These are phyloP conservation scores for Ceraclea dissimilis DNA, from an alignment of 2,888 invertebrate genomes.

Conservation along the genomic window DNA sequence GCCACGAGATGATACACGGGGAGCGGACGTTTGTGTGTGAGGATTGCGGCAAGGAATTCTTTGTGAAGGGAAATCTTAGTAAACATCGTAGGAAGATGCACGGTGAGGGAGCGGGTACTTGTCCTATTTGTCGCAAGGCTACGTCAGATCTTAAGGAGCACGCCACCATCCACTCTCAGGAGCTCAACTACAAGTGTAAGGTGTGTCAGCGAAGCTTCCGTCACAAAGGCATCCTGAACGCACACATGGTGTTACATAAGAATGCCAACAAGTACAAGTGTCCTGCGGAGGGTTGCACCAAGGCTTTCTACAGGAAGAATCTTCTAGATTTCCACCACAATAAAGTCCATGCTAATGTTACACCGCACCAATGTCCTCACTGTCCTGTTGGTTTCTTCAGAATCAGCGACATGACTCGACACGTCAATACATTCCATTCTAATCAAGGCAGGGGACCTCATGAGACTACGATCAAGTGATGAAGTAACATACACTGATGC, in stretches of 20 bases:
- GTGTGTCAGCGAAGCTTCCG: constrained; percentile 12
- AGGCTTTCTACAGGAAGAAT: constrained; percentile 19
- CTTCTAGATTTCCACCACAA: constrained; percentile 22
- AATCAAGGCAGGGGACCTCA: not conserved
- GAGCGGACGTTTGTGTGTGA: constrained; percentile 32
- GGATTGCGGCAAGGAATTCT: constrained; percentile 44
- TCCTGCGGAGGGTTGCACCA: constrained; percentile 12
- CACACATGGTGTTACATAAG: constrained; percentile 10
- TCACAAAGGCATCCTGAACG: constrained; percentile 2
- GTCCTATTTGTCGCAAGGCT: constrained; percentile 9
- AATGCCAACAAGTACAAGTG: constrained; percentile 23
- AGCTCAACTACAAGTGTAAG: not conserved
- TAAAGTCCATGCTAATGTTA: constrained; percentile 29
- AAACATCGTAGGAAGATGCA: constrained; percentile 49
- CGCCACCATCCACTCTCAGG: constrained; percentile 49
- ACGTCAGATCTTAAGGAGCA: constrained; percentile 45
- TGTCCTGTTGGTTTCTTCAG: constrained; percentile 42
- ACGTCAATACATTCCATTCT: constrained; percentile 27
- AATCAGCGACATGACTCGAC: constrained; percentile 40
- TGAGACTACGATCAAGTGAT: too few species aligned
- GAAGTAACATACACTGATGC: too few species aligned
- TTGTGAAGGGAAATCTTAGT: constrained; percentile 48
- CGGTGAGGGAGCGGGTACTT: constrained; percentile 49
- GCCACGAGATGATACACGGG: constrained; percentile 40
- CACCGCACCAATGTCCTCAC: constrained; percentile 40